Evolutionary conservation across 2,888 invertebrate species (phyloP), one percentile per base, ranked within the genome.

Genomic region (Luperina nickerlii): DNA sequence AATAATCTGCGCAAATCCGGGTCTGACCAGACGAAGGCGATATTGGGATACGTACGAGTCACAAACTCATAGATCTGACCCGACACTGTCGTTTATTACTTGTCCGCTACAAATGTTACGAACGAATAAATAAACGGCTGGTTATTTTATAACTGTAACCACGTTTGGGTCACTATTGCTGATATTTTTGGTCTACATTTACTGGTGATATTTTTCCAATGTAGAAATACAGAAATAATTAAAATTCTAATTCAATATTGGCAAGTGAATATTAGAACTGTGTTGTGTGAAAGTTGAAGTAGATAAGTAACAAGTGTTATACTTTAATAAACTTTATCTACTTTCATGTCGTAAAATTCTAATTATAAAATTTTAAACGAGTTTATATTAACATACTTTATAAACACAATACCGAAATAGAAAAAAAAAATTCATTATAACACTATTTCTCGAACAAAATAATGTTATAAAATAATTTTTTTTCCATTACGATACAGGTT

Each of bases 1-100:
- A 83, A 89, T 86, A 83, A 84, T 86, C 86, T 86, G 54, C 48
- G 54, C 42, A 79, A 76, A 90, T 90, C 89, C 85, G 88, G 84
- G 77, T 86, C 57, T 71, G 79, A 77, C 78, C 79, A 80, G 81
- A 84, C 81, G 78, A 72, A 82, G 54, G 76, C 62, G 73, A 78
- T 90, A 87, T 87, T 85, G 76, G 76, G 79, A 68, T 82, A 87
- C 78, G 88, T 85, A 82, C 87, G 72, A 78, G 77, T 68, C 78
- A 78, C 84, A 83, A 83, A 85, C 69, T 71, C 73, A 65, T 67
- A 71, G 76, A 79, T 79, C 72, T 72, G 81, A 84, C 77, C 67
- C 76, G 62, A 65, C 82, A 71, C 38, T 78, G 72, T 71, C 87
- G 69, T 81, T 89, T 86, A 86, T 82, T 82, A 74, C 78, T 70